Evolutionary conservation across 2,797 vertebrate species (phyloP).

Genomic region (Crypturellus tataupa): DNA sequence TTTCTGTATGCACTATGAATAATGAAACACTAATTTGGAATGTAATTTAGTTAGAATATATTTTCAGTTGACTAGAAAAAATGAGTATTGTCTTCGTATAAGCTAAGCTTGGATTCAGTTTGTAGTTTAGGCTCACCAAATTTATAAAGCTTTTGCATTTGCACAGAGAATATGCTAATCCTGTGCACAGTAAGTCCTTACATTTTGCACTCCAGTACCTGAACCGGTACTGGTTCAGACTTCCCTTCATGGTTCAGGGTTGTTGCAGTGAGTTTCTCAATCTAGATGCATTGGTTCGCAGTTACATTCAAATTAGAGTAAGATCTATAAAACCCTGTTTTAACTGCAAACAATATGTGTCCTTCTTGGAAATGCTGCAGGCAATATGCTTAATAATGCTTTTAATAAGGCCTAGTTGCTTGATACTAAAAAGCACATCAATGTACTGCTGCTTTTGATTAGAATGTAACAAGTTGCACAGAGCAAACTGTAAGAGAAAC

Average conservation of each 20-base stretch:
- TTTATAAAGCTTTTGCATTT: neutral
- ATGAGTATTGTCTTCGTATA: neutral
- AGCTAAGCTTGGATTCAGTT: neutral
- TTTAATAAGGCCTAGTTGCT: neutral
- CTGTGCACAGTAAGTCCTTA: neutral
- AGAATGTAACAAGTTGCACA: neutral
- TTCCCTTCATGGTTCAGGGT: neutral
- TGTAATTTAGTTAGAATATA: neutral
- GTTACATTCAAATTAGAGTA: neutral
- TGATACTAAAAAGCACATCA: neutral
- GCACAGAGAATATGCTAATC: neutral
- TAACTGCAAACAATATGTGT: neutral
- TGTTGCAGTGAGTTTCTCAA: neutral
- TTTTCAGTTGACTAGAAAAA: neutral
- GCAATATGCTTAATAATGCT: neutral
- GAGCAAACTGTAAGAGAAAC: neutral
- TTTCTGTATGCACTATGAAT: neutral
- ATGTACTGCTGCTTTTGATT: neutral
- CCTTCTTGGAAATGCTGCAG: neutral
- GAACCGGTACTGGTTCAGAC: neutral
- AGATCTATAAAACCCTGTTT: neutral
- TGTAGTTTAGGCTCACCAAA: neutral
- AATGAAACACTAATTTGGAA: neutral
- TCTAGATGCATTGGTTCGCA: neutral
- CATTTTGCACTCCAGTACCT: neutral